A percentile compares a stretch with the other conserved stretches of the same genome.
phyloP scores from a whole-genome alignment of 2,113 vertebrate genomes.

The Pedionomus torquatus region DNA sequence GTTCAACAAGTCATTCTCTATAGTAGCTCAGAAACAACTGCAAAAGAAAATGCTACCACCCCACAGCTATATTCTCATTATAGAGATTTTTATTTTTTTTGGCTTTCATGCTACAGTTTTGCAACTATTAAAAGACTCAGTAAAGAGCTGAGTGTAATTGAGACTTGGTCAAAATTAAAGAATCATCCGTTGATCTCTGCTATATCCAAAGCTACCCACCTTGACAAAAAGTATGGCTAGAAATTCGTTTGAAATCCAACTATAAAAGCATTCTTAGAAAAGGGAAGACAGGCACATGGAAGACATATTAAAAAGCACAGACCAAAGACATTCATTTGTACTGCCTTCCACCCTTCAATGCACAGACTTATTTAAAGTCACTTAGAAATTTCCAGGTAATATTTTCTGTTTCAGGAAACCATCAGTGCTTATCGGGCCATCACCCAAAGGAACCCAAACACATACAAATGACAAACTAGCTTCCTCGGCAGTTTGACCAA shows the following conservation, averaged over 20 bases:
- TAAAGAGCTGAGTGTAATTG: not conserved
- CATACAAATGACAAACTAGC: not conserved
- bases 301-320: not conserved
- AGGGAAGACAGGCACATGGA: not conserved
- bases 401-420: not conserved
- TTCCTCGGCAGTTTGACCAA: not conserved
- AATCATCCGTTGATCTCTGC: not conserved
- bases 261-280: not conserved
- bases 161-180: not conserved
- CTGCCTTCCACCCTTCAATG: not conserved
- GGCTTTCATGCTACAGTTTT: not conserved
- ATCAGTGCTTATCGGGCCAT: not conserved
- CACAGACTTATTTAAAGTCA: not conserved
- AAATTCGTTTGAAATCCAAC: not conserved
- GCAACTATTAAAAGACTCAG: not conserved
- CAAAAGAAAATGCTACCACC: not conserved
- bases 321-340: not conserved
- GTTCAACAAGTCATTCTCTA: not conserved
- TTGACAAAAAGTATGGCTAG: not conserved
- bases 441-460: not conserved
- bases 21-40: not conserved
- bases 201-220: not conserved
- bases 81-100: not conserved
- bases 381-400: not conserved
- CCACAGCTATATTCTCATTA: not conserved